These are phyloP conservation scores for Darevskia nairensis DNA, from an alignment of 2,797 vertebrate species.

Conservation along the genomic window DNA sequence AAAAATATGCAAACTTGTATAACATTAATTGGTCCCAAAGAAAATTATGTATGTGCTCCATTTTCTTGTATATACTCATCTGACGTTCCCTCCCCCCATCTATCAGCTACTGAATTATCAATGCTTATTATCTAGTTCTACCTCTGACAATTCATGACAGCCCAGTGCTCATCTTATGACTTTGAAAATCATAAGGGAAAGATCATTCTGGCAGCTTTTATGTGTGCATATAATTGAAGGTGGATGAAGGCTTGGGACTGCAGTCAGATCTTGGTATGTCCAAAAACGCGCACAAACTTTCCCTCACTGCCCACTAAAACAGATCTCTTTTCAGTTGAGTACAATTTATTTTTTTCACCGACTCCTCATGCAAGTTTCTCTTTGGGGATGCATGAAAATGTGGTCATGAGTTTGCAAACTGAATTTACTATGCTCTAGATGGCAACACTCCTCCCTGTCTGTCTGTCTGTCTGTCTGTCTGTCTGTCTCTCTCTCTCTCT, in stretches of 20 bases:
- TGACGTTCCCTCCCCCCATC: slow-evolving; percentile 52
- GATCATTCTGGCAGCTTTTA: slow-evolving; percentile 38
- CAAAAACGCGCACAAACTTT: not conserved
- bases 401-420: not conserved
- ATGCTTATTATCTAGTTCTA: slow-evolving; percentile 57
- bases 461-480: not conserved
- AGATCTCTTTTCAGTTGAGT: slow-evolving; percentile 1
- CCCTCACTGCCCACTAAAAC: slow-evolving; percentile 34
- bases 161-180: slow-evolving; percentile 45
- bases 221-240: slow-evolving; percentile 49
- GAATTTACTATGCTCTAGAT: not conserved
- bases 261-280: not conserved
- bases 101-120: slow-evolving; percentile 70
- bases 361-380: not conserved
- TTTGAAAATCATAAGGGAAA: slow-evolving; percentile 45
- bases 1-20: slow-evolving; percentile 62
- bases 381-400: slow-evolving; percentile 27
- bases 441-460: not conserved
- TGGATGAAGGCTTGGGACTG: slow-evolving; percentile 15
- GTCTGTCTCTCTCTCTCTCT: not conserved
- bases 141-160: slow-evolving; percentile 61
- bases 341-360: not conserved
- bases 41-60: slow-evolving; percentile 69
- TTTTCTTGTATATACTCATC: slow-evolving; percentile 57
- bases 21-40: slow-evolving; percentile 76